Base-by-base conservation (phyloP, 1,140 invertebrate species). In the Micrasema minimum region DNA sequence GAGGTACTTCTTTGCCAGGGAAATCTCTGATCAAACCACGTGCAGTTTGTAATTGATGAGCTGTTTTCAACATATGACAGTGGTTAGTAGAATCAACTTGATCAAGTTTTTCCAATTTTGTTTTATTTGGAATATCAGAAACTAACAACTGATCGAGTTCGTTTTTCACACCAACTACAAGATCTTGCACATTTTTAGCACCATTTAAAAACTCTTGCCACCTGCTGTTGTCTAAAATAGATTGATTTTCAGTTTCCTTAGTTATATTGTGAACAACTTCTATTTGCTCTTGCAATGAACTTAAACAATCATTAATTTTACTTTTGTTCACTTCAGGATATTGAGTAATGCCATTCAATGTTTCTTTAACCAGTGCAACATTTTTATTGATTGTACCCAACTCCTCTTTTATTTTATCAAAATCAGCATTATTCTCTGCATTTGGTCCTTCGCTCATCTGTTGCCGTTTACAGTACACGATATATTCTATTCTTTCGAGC, bases 401-500 rank as follows among this genome's bases (percentile, higher is more conserved):
- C 43, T 81, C 78, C 4, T 57, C 76, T 68, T 86, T 85, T 2
- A 88, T 64, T 46, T 83, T 78, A 45, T 79, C 74, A 35, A 87
- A 83, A 22, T 82, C 79, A 65, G 79, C 71, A 1, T 82, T 50
- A 22, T 71, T 72, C 74, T 87, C 82, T 69, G 85, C 80, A 2
- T 83, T 85, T 18, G 86, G 85, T 31, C 85, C 85, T 35, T 87
- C 81, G 62, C 82, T 82, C 6, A 85, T 84, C 77, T 87, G 83
- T 75, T 90, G 87, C 48, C 85, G 83, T 41, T 88, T 86, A 7
- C 87, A 75, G 69, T 91, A 90, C 7, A 94, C 90, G 76, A 89
- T 88, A 72, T 93, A 93, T 79, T 94, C 92, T 71, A 94, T 92
- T 20, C 89, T 92, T 82, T 94, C 91, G 38, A 95, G 78, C 91